Conservation (phyloP, 2,113 vertebrate species). For the Barbus barbus region DNA sequence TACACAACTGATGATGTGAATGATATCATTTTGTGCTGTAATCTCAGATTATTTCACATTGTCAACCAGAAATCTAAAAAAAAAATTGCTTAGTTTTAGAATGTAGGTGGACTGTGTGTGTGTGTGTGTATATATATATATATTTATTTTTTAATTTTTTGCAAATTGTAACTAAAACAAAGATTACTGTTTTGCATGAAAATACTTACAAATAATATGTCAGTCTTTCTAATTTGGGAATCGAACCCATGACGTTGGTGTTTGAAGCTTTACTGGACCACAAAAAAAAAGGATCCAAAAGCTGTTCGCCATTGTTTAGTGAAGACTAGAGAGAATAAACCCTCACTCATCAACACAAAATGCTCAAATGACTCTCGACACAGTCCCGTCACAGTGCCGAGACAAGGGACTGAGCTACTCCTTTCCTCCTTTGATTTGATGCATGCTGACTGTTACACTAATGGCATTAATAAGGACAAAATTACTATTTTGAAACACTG, state of each 20-base stretch:
- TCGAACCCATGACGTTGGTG: neutral
- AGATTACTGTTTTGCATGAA: too few species aligned
- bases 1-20: slow-evolving; percentile 42
- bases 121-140: too few species aligned
- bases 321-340: slow-evolving; percentile 61
- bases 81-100: neutral
- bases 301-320: slow-evolving; percentile 53
- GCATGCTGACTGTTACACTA: slow-evolving; percentile 82
- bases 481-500: slow-evolving; percentile 77
- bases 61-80: neutral
- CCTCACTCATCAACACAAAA: slow-evolving; percentile 75
- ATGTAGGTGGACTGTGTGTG: too few species aligned
- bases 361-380: slow-evolving; percentile 74
- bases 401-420: slow-evolving; percentile 73
- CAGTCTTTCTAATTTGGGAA: neutral
- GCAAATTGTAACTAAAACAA: too few species aligned
- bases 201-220: too few species aligned
- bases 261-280: neutral
- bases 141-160: too few species aligned
- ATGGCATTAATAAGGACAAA: slow-evolving; percentile 84
- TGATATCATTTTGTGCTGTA: slow-evolving; percentile 42
- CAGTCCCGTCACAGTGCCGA: slow-evolving; percentile 71
- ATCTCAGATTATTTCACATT: slow-evolving; percentile 8
- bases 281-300: neutral
- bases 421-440: slow-evolving; percentile 79